Percentiles rank a stretch among this genome's conserved stretches.
Evolutionary conservation across 1,140 invertebrate species (phyloP).

Genomic region (Trichogramma pretiosum): DNA sequence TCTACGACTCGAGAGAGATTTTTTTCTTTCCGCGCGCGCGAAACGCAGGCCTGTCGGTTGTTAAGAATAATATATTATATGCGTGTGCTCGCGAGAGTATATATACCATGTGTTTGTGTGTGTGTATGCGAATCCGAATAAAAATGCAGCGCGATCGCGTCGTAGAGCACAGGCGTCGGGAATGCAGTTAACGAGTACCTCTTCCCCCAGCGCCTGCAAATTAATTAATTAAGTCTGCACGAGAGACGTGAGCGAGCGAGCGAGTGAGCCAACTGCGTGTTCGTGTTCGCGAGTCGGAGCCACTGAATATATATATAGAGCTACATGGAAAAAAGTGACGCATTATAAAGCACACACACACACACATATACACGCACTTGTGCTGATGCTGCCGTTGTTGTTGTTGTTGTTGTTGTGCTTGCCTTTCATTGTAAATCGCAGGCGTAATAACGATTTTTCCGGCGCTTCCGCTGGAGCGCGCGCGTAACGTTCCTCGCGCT

Average conservation of each 20-base stretch:
- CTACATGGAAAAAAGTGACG: neutral
- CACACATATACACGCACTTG: too few relatives aligned
- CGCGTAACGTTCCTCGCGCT: neutral
- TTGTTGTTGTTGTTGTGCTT: too few relatives aligned
- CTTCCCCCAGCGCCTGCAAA: neutral
- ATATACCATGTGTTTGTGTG: too few relatives aligned
- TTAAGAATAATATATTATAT: too few relatives aligned
- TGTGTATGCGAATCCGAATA: too few relatives aligned
- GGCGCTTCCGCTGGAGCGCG: neutral
- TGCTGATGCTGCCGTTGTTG: too few relatives aligned
- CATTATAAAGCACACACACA: too few relatives aligned
- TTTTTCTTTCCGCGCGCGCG: too few relatives aligned
- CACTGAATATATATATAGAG: too few relatives aligned
- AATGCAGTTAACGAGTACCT: neutral
- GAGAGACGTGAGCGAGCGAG: neutral
- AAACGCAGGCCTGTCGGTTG: too few relatives aligned
- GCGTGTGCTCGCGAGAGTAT: neutral
- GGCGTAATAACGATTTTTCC: neutral
- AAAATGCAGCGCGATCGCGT: neutral
- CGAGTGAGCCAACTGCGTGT: neutral
- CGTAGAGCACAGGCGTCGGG: neutral
- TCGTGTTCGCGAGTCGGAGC: too few relatives aligned
- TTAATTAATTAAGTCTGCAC: neutral
- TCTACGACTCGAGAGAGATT: too few relatives aligned
- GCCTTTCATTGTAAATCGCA: neutral